These are phyloP conservation scores for Nestor notabilis DNA, from an alignment of 2,113 vertebrate genomes.

Conservation along the genomic window DNA sequence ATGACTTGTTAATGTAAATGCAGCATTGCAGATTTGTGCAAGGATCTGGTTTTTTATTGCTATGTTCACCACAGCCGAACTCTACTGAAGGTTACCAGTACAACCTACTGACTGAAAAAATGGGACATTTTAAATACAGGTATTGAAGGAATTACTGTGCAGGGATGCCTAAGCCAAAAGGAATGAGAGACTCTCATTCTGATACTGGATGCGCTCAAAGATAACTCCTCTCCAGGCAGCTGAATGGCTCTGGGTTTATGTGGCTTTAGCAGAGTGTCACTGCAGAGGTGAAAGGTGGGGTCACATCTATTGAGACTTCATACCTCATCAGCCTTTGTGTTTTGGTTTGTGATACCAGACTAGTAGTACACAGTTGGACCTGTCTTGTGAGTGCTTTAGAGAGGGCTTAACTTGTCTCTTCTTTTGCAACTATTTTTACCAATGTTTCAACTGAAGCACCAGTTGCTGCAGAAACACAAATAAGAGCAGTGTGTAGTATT, in stretches of 20 bases:
- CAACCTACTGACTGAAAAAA: not conserved
- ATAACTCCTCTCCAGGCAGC: not conserved
- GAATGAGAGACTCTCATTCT: not conserved
- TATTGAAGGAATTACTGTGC: not conserved
- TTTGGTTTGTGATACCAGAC: not conserved
- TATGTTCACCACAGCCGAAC: not conserved
- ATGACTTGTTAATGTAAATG: not conserved
- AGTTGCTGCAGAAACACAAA: not conserved
- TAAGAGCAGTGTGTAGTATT: not conserved
- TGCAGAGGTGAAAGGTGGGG: not conserved
- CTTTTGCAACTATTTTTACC: not conserved
- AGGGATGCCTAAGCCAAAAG: not conserved
- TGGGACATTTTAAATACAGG: not conserved
- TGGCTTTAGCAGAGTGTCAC: not conserved
- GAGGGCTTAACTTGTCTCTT: not conserved
- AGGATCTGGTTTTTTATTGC: not conserved
- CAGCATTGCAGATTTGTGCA: fast-evolving
- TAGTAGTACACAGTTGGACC: not conserved
- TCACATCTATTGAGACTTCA: not conserved
- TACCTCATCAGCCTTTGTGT: not conserved
- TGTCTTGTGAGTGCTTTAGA: not conserved
- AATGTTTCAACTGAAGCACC: not conserved
- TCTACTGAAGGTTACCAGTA: not conserved
- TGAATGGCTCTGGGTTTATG: not conserved
- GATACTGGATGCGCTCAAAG: not conserved